phyloP scores from a whole-genome alignment of 2,797 vertebrate genomes.

The Myoxocephalus aenaeus region DNA sequence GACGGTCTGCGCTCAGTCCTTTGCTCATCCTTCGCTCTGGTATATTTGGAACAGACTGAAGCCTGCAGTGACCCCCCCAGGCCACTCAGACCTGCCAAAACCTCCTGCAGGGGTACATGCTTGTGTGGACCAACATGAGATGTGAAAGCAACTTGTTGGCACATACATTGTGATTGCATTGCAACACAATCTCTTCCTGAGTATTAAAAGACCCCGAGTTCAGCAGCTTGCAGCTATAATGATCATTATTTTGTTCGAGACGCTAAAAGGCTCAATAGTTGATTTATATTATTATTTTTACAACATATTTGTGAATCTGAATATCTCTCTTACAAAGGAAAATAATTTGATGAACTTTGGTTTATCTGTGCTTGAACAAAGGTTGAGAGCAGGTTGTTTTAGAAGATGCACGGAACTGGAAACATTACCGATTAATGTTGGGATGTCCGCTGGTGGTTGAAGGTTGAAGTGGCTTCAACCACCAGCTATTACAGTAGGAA shows the following conservation, averaged over 20 bases:
- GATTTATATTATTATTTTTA: neutral
- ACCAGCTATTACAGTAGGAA: no score
- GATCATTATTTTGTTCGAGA: neutral
- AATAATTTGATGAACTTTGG: neutral
- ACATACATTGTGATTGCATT: neutral
- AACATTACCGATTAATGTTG: neutral
- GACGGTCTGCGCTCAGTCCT: constrained; percentile 13
- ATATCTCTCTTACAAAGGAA: neutral
- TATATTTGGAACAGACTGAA: constrained; percentile 45
- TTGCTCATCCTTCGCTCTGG: constrained; percentile 20
- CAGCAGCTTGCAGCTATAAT: neutral
- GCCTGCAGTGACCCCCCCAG: constrained; percentile 1
- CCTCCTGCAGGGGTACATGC: neutral
- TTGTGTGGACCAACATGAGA: neutral
- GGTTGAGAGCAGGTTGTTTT: no score
- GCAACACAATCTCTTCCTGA: neutral
- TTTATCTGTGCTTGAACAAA: no score
- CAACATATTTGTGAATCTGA: neutral
- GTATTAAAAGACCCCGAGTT: neutral
- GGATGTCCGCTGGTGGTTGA: no score
- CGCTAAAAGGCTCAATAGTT: neutral
- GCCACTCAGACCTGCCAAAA: constrained; percentile 11
- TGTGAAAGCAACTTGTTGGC: neutral
- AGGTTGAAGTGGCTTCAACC: no score
- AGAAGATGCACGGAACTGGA: neutral